These are phyloP conservation scores for Cyanistes caeruleus DNA, from an alignment of 2,113 vertebrate species.

Conservation along the genomic window DNA sequence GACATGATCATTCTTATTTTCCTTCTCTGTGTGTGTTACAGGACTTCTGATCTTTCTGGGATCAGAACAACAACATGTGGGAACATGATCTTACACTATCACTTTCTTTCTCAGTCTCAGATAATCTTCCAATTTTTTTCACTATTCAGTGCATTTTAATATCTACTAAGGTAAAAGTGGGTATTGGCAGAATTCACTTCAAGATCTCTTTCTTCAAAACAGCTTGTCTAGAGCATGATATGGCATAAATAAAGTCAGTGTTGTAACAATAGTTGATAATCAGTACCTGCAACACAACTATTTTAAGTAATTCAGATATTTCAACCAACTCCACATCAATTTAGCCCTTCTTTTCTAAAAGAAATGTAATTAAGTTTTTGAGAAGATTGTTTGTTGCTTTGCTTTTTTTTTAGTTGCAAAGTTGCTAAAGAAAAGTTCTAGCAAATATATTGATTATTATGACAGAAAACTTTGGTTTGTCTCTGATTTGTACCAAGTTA, in stretches of 20 bases:
- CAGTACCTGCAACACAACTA: not conserved
- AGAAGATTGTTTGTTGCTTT: not conserved
- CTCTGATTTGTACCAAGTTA: not conserved
- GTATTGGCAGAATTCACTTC: not conserved
- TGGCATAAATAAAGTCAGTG: not conserved
- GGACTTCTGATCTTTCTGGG: not conserved
- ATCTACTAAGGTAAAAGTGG: not conserved
- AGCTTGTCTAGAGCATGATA: not conserved
- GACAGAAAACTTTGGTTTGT: not conserved
- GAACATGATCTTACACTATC: not conserved
- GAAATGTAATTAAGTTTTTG: not conserved
- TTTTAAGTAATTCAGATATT: not conserved
- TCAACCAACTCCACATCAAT: not conserved
- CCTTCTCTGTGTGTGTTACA: not conserved
- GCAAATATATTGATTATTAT: not conserved
- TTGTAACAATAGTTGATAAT: not conserved
- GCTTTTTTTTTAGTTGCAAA: not conserved
- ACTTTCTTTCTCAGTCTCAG: not conserved
- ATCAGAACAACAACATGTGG: not conserved
- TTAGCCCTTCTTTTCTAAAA: not conserved
- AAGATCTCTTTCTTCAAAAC: not conserved
- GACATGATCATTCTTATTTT: not conserved
- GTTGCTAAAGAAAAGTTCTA: not conserved
- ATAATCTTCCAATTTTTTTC: not conserved
- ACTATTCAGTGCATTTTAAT: not conserved